These are phyloP conservation scores for Atta texana DNA, from an alignment of 1,140 invertebrate species.

Conservation along the genomic window DNA sequence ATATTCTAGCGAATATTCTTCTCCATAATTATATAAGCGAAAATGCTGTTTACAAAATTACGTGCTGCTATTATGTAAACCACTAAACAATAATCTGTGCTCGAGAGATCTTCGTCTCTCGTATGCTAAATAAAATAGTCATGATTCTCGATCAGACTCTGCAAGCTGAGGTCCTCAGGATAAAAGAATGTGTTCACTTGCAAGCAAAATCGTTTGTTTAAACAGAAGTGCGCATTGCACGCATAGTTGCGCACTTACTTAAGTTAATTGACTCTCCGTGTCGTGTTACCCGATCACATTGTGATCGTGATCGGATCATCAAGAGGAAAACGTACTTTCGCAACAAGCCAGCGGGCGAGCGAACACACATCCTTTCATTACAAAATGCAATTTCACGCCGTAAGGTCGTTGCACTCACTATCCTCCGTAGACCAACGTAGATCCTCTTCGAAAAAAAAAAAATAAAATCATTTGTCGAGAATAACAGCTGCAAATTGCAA, in stretches of 20 bases:
- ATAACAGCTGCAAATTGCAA: not conserved
- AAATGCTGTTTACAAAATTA: conserved; percentile 27
- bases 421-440: not conserved
- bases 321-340: conserved; percentile 32
- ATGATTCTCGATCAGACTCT: not conserved
- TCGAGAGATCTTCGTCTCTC: not conserved
- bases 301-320: conserved; percentile 7
- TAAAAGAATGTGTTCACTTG: not conserved
- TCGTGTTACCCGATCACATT: conserved; percentile 8
- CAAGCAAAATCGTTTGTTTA: not conserved
- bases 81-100: not conserved
- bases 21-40: not conserved
- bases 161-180: too few relatives aligned
- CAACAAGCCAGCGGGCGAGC: conserved; percentile 12
- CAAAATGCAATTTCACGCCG: conserved; percentile 48
- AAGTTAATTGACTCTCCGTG: not conserved
- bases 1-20: not conserved
- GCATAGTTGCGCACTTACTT: not conserved
- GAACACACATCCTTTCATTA: conserved; percentile 41
- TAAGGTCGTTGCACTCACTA: conserved; percentile 36
- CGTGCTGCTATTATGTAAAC: not conserved
- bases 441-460: not conserved
- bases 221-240: not conserved
- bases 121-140: not conserved
- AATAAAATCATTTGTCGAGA: conserved; percentile 19